Conservation (phyloP, 2,113 vertebrate species). For the Percina caprodes region DNA sequence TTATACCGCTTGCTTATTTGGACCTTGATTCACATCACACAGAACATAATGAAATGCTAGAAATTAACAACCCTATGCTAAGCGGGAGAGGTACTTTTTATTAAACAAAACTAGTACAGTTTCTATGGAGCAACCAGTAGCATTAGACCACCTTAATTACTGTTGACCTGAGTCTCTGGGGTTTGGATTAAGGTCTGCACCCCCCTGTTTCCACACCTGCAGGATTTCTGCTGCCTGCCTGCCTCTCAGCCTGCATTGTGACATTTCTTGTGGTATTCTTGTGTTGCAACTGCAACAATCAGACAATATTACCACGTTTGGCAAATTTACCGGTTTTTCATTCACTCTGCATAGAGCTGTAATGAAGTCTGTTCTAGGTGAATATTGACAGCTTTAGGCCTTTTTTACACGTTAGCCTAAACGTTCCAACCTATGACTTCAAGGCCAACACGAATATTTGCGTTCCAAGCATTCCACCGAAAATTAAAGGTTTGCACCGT, state of each 20-base stretch:
- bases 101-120: background rate
- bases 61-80: background rate
- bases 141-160: background rate
- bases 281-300: background rate
- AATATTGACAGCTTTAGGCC: too few species aligned
- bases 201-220: conserved; percentile 32
- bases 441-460: too few species aligned
- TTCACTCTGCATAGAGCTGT: background rate
- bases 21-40: conserved; percentile 13
- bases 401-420: too few species aligned
- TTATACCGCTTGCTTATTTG: conserved; percentile 1
- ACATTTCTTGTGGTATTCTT: background rate
- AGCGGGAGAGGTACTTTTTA: background rate
- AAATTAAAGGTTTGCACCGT: too few species aligned
- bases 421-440: too few species aligned
- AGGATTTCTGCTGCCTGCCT: conserved; percentile 1
- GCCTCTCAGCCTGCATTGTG: background rate
- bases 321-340: background rate
- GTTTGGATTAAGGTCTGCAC: background rate
- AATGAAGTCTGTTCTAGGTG: background rate
- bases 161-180: background rate
- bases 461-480: too few species aligned
- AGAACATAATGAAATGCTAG: background rate
- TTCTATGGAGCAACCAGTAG: background rate
- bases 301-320: background rate